A percentile compares a stretch with the other conserved stretches of the same genome.
phyloP scores from a whole-genome alignment of 2,797 vertebrate genomes.

The Schizopygopsis pylzovi region DNA sequence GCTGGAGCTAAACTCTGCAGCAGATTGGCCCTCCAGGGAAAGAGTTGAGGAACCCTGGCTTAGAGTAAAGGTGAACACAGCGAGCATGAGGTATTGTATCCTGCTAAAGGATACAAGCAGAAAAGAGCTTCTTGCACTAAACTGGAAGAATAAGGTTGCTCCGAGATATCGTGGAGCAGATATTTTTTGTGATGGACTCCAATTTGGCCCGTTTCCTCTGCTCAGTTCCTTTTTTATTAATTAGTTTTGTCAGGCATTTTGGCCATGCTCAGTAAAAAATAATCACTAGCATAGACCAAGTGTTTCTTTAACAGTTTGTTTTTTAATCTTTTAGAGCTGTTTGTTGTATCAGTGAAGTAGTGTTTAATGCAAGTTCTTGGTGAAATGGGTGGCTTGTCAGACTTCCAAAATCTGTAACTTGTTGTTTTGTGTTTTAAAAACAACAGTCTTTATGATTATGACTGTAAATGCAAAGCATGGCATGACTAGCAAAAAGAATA shows the following conservation, averaged over 20 bases:
- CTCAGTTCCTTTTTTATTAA: background rate
- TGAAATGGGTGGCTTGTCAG: background rate
- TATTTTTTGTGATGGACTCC: background rate
- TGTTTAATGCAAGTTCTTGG: background rate
- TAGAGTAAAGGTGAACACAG: background rate
- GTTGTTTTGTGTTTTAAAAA: background rate
- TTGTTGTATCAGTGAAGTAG: background rate
- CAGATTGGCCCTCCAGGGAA: no score
- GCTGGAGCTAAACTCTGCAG: no score
- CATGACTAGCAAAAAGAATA: background rate
- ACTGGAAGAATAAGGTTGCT: background rate
- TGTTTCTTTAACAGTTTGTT: background rate
- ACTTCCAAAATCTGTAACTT: background rate
- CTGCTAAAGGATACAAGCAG: background rate
- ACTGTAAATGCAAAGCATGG: background rate
- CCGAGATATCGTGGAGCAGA: background rate
- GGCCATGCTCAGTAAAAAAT: background rate
- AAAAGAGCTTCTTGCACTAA: background rate
- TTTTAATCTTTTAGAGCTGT: background rate
- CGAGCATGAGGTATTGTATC: background rate
- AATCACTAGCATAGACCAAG: background rate
- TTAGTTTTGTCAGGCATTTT: background rate
- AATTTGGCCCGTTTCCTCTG: background rate
- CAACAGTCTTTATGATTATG: background rate
- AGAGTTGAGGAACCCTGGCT: background rate